Percentiles rank a stretch among this genome's conserved stretches.
Conservation (phyloP, 1,140 invertebrate species). For the Lordiphosa mommai region DNA sequence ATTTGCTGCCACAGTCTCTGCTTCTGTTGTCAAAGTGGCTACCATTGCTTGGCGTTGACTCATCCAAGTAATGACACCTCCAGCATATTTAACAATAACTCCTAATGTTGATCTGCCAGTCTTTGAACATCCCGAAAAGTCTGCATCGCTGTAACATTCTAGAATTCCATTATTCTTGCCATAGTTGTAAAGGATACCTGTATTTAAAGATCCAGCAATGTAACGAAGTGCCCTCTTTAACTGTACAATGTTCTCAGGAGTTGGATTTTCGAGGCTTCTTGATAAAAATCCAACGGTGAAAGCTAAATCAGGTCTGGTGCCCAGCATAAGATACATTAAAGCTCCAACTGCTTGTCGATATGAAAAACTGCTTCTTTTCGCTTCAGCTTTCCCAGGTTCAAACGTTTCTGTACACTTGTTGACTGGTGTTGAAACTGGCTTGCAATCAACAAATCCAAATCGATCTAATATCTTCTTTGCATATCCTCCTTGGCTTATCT, state of each 20-base stretch:
- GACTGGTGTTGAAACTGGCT: too few species aligned
- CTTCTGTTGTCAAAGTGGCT: conserved; percentile 79
- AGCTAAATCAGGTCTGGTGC: conserved; percentile 78
- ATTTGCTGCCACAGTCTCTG: conserved; percentile 80
- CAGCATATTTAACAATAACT: conserved; percentile 56
- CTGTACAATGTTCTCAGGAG: conserved; percentile 46
- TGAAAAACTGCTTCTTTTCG: too few species aligned
- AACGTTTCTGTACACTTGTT: too few species aligned
- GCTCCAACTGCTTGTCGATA: conserved; percentile 76
- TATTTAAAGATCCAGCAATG: conserved; percentile 54
- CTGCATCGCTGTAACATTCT: conserved; percentile 71
- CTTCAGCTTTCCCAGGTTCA: too few species aligned
- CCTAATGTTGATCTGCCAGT: conserved; percentile 65
- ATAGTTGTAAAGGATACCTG: conserved; percentile 51
- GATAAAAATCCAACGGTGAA: conserved; percentile 61
- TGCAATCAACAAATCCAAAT: too few species aligned
- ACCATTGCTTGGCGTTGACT: conserved; percentile 68
- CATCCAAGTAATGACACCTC: conserved; percentile 66
- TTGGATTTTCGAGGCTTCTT: conserved; percentile 72
- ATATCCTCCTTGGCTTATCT: too few species aligned
- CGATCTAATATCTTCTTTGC: too few species aligned
- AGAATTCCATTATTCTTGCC: conserved; percentile 9
- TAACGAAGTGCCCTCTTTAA: conserved; percentile 67
- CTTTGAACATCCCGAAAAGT: conserved; percentile 63
- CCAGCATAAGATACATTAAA: conserved; percentile 68